Evolutionary conservation across 2,888 invertebrate species (phyloP), one percentile per base, ranked within the genome.

Genomic region (Azorinus chamasolen): DNA sequence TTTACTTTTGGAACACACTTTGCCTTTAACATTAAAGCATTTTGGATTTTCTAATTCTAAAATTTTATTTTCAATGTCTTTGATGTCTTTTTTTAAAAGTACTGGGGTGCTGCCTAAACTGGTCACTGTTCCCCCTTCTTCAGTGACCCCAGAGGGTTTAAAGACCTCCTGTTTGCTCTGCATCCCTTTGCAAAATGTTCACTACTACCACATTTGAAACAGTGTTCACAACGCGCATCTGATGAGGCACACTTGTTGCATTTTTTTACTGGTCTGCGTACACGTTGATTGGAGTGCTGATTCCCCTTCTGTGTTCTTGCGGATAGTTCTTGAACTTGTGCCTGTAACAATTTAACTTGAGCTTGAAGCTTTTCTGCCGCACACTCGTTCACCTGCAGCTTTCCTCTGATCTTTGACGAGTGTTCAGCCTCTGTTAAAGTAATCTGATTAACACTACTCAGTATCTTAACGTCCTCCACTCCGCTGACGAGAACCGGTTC

Each of bases 81-180:
- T 25, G 24, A 53, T 18, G n/a, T 53, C 24, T 32, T 8, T n/a
- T n/a, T 10, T 10, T 37, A 18, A 14, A 37, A 10, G 10, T 22
- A 10, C 57, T 37, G 41, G 32, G 32, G 32, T 32, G 32, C 5
- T 10, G 4, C 4, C 2, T 39, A 16, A 10, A 14, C 22, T 37
- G 57, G 57, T 37, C 57, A 57, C 57, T 41, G 18, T 16, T 39
- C 18, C 25, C 57, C 57, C 57, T 41, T 10, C 57, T 20, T 20
- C 41, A 57, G 57, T 57, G 57, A 57, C 57, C 57, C 57, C 14
- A 18, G 20, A n/a, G 14, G n/a, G 43, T 57, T 57, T 57, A 37
- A 37, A 37, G 37, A 37, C 25, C 18, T 24, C 6, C 10, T 10
- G n/a, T n/a, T 4, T 6, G 32, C 18, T n/a, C 14, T n/a, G 46